Percentiles rank a stretch among this genome's conserved stretches.
These are phyloP conservation scores for Caerostris darwini DNA, from an alignment of 1,140 invertebrate genomes.

Conservation along the genomic window DNA sequence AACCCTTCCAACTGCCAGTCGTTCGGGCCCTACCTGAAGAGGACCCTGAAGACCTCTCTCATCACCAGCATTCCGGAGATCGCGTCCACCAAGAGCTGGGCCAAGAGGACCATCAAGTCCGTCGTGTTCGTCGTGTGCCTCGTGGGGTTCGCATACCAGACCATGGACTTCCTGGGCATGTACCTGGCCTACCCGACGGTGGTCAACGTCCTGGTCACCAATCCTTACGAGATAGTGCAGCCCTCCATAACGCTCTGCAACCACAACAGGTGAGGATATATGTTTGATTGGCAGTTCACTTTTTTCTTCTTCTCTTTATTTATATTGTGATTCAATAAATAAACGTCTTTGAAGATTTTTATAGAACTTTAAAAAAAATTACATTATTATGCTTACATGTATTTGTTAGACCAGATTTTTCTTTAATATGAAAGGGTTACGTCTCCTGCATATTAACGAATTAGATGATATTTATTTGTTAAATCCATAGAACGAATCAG, in stretches of 20 bases:
- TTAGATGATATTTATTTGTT: too few species aligned
- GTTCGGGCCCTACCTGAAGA: constrained; percentile 24
- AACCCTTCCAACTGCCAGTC: constrained; percentile 2
- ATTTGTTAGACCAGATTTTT: too few species aligned
- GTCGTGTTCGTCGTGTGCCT: constrained; percentile 31
- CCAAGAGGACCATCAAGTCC: constrained; percentile 30
- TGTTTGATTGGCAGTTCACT: too few species aligned
- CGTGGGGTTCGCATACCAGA: constrained; percentile 66
- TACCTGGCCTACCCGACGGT: constrained; percentile 55
- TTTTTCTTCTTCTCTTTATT: too few species aligned
- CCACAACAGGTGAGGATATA: constrained; percentile 44
- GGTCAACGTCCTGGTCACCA: constrained; percentile 21
- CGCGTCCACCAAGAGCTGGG: constrained; percentile 18
- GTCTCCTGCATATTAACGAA: too few species aligned
- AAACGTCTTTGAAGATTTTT: too few species aligned
- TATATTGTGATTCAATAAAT: too few species aligned
- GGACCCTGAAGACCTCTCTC: constrained; percentile 31
- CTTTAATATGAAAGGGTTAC: too few species aligned
- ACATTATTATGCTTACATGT: too few species aligned
- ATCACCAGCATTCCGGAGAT: constrained; percentile 70
- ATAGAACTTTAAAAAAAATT: too few species aligned
- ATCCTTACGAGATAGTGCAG: constrained; percentile 55
- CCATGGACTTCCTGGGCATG: constrained; percentile 24
- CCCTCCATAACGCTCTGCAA: constrained; percentile 62
- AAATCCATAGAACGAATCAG: too few species aligned